phyloP scores from a whole-genome alignment of 1,140 invertebrate species.

The Atta colombica region DNA sequence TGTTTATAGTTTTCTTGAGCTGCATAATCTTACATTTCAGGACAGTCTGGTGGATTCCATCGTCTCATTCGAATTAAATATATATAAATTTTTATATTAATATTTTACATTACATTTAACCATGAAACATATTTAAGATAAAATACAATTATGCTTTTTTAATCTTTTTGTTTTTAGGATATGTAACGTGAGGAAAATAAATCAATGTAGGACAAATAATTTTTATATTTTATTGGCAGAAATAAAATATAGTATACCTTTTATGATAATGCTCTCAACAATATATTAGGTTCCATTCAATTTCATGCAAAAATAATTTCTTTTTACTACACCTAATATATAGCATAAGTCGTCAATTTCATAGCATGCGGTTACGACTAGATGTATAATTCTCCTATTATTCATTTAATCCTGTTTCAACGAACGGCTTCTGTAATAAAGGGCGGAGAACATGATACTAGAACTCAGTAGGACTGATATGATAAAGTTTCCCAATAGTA shows the following conservation, averaged over 20 bases:
- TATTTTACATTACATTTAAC: not conserved
- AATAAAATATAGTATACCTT: not conserved
- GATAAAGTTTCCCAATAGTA: conserved; percentile 85
- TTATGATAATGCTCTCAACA: not conserved
- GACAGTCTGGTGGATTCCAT: not conserved
- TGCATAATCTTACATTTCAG: conserved; percentile 5
- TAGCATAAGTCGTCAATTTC: not conserved
- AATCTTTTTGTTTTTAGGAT: not conserved
- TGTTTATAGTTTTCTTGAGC: not conserved
- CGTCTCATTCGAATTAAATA: not conserved
- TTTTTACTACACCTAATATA: not conserved
- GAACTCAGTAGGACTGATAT: conserved; percentile 84
- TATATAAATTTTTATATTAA: conserved; percentile 13
- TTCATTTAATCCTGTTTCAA: conserved; percentile 77
- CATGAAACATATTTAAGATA: not conserved
- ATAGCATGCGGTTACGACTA: conserved; percentile 16
- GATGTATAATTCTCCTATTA: not conserved
- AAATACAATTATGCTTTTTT: not conserved
- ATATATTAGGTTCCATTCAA: too few species aligned
- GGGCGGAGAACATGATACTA: conserved; percentile 81
- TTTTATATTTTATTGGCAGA: not conserved
- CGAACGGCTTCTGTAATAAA: conserved; percentile 80
- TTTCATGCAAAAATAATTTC: too few species aligned
- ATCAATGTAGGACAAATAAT: not conserved
- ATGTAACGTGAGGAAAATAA: conserved; percentile 5